Evolutionary conservation across 2,888 invertebrate species (phyloP), one percentile per base, ranked within the genome.

Genomic region (Ptycholaimellus sp.): DNA sequence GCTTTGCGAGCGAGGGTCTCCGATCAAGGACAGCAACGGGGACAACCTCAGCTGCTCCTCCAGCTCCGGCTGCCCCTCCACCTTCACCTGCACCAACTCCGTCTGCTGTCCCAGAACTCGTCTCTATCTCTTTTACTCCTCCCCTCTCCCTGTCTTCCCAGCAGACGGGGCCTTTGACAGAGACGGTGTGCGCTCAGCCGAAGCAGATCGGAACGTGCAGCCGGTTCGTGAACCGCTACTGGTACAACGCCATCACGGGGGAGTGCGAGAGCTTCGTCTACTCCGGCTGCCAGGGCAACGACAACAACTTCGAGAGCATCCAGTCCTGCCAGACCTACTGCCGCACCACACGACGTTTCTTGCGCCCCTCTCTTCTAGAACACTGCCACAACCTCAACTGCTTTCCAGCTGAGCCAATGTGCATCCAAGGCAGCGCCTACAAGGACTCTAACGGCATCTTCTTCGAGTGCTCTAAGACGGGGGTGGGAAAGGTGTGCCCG

Each of bases 101-200:
- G 53, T 53, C 11, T 53, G 53, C 44, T 53, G 53, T 33, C 53
- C 52, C 2, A 51, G 50, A 27, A 46, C 48, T n/a, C 52, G 50
- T 50, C 33, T 41, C 43, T 36, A 9, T 14, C 9, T n/a, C 35
- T 9, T 4, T 4, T 17, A n/a, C n/a, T n/a, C n/a, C n/a, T n/a
- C n/a, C 14, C 30, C 5, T n/a, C n/a, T n/a, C n/a, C n/a, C n/a
- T n/a, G n/a, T n/a, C n/a, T n/a, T n/a, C n/a, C n/a, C n/a, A n/a
- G n/a, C n/a, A n/a, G 7, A 30, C 17, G 7, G 30, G 7, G 14
- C 7, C 17, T 30, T n/a, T n/a, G n/a, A n/a, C 43, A 53, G 53
- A 54, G 42, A 48, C 54, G 22, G 52, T 54, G 39, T 54, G 54
- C 44, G 52, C 51, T 13, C 54, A 54, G 37, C 54, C 55, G n/a